Evolutionary conservation across 2,113 vertebrate species (phyloP), one percentile per base, ranked within the genome.

Genomic region (Tachysurus vachellii): DNA sequence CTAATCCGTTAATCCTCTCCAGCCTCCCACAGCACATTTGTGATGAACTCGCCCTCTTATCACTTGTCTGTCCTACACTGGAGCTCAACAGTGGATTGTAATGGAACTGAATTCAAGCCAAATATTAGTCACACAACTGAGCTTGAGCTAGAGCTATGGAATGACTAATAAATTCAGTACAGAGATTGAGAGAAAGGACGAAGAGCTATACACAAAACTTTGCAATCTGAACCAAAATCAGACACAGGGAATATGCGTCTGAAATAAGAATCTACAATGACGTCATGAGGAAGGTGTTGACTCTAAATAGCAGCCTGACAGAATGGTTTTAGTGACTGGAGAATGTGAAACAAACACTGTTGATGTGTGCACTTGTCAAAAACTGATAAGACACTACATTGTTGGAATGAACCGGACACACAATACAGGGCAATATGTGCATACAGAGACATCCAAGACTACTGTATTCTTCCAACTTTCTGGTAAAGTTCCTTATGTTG

Each of bases 321-420:
- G 80, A 84, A 21, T 19, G 31, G 80, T 84, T 73, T 85, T 79
- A 68, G 3, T 86, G 81, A 89, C 44, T 85, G 91, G 62, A 87
- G 88, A 61, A 83, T 31, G 76, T 56, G 83, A 21, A 17, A 21
- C 10, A 61, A 26, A 80, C 19, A 86, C 26, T 76, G 77, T 80
- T 61, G 21, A 16, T 23, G 14, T 71, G 19, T 80, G 83, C 86
- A 86, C 83, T 91, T 84, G 80, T 90, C 82, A 56, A 87, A 86
- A 82, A 73, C 26, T 89, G 92, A 92, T 92, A 92, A 31, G 9
- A 80, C 44, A 57, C 54, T 50, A 5, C 23, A 23, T 50, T 13
- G 44, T 10, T 76, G 23, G 21, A 47, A 50, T 47, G 23, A 13
- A 13, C 44, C n/a, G 9, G 9, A 76, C 47, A 44, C 17, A 44